Evolutionary conservation across 2,113 vertebrate species (phyloP).

Genomic region (Empidonax alnorum): DNA sequence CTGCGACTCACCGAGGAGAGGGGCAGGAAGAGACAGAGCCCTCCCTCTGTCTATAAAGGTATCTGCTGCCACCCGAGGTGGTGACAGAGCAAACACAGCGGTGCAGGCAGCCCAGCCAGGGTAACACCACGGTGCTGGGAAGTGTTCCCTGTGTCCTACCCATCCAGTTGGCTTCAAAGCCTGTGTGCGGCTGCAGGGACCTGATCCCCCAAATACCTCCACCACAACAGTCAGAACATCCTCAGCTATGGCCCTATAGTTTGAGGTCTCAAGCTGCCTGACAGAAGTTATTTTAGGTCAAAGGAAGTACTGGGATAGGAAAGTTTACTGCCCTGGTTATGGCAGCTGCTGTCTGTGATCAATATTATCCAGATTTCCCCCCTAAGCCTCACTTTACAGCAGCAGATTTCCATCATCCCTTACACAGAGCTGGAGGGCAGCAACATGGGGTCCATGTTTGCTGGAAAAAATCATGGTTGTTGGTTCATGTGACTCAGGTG

Average conservation of each 20-base stretch:
- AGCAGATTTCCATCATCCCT: neutral
- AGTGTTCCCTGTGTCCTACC: neutral
- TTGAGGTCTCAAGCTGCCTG: neutral
- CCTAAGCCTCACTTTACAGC: neutral
- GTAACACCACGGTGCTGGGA: rapidly evolving
- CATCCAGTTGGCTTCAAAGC: rapidly evolving
- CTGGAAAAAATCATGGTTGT: neutral
- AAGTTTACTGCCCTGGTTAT: neutral
- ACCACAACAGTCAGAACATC: neutral
- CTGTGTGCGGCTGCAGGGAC: neutral
- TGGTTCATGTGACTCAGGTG: neutral
- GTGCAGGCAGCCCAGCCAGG: neutral
- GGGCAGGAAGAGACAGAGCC: neutral
- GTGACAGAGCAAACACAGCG: rapidly evolving
- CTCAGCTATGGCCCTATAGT: rapidly evolving
- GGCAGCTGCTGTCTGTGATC: neutral
- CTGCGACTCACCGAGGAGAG: neutral
- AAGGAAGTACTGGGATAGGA: neutral
- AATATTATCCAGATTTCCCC: neutral
- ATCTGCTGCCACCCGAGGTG: rapidly evolving
- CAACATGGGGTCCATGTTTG: rapidly evolving
- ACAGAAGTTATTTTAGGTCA: neutral
- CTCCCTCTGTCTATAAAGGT: neutral
- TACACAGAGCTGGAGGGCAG: neutral
- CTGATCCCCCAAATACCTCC: neutral